Conservation (phyloP, 2,797 vertebrate genomes). For the Acestrorhynchus altus region DNA sequence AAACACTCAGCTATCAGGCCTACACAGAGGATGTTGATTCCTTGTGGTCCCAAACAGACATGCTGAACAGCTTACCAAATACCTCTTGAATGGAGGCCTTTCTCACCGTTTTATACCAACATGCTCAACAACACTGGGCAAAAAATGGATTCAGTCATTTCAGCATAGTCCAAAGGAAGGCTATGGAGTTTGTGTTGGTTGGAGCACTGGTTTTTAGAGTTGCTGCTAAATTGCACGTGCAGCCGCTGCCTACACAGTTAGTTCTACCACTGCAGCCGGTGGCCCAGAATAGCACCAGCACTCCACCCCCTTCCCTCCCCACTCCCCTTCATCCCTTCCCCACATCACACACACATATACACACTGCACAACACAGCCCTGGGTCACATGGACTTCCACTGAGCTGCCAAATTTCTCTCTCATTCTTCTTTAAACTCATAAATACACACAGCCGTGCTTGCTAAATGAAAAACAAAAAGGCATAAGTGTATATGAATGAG, state of each 20-base stretch:
- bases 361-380: conserved; percentile 65
- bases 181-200: neutral
- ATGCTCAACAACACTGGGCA: neutral
- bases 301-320: conserved; percentile 69
- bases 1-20: conserved; percentile 54
- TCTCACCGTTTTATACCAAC: neutral
- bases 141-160: neutral
- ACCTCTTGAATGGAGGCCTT: conserved; percentile 11
- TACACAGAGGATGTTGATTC: conserved; percentile 57
- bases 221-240: conserved; percentile 31
- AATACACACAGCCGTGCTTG: conserved; percentile 8
- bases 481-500: conserved; percentile 16
- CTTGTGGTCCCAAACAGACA: conserved; percentile 42
- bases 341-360: conserved; percentile 56
- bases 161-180: neutral
- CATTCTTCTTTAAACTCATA: conserved; percentile 11
- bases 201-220: conserved; percentile 12
- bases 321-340: conserved; percentile 63
- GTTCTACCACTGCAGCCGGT: conserved; percentile 48
- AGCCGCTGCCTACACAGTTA: conserved; percentile 29
- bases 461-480: conserved; percentile 29
- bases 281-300: conserved; percentile 78
- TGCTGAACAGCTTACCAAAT: conserved; percentile 22
- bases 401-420: conserved; percentile 64
- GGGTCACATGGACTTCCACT: conserved; percentile 73